These are phyloP conservation scores for Macrophya annulata DNA, from an alignment of 2,888 invertebrate species.

Conservation along the genomic window DNA sequence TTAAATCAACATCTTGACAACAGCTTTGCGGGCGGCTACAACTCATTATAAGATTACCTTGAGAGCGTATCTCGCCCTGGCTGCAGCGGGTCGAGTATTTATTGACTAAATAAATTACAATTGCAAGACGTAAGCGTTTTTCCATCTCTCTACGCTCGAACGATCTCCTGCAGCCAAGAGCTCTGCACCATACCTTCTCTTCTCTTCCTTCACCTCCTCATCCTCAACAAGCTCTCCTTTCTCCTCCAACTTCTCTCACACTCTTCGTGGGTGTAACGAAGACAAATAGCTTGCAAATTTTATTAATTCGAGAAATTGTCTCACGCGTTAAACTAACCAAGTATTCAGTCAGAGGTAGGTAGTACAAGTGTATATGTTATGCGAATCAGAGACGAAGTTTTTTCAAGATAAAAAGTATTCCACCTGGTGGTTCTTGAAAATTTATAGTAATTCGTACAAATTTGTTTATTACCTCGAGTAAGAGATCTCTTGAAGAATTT, in stretches of 20 bases:
- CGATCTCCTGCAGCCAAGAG: slow-evolving; percentile 45
- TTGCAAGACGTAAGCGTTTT: slow-evolving; percentile 65
- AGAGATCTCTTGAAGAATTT: background rate
- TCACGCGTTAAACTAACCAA: slow-evolving; percentile 18
- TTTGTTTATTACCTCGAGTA: background rate
- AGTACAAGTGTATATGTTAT: background rate
- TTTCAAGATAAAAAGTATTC: background rate
- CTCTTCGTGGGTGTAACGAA: slow-evolving; percentile 77
- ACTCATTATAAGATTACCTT: slow-evolving; percentile 56
- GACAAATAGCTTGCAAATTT: slow-evolving; percentile 76
- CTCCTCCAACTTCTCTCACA: slow-evolving; percentile 31
- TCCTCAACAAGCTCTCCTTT: slow-evolving; percentile 41
- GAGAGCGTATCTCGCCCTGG: slow-evolving; percentile 56
- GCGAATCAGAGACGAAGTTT: background rate
- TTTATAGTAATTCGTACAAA: slow-evolving; percentile 24
- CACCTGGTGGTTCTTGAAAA: background rate
- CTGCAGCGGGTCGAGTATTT: slow-evolving; percentile 68
- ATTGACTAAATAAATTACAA: slow-evolving; percentile 74
- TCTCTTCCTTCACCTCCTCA: slow-evolving; percentile 39
- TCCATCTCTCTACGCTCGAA: slow-evolving; percentile 55
- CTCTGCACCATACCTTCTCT: slow-evolving; percentile 12
- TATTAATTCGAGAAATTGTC: slow-evolving; percentile 70
- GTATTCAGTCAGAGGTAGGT: background rate
- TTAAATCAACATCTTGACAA: slow-evolving; percentile 55
- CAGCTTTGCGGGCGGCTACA: slow-evolving; percentile 56